Base-by-base conservation (phyloP, 2,888 invertebrate genomes). In the Synanthedon myopaeformis region DNA sequence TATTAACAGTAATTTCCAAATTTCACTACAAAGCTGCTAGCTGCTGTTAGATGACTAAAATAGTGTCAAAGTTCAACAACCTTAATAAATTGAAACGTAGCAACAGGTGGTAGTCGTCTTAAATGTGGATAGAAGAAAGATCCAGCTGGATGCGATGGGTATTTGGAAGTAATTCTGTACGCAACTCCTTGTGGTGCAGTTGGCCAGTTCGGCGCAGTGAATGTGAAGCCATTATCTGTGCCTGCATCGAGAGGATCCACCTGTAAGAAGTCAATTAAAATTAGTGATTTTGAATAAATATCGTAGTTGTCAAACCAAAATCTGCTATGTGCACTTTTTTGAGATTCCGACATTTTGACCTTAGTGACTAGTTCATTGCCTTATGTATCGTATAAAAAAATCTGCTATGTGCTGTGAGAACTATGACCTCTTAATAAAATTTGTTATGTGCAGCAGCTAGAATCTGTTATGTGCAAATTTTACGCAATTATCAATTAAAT, bases 171-270 rank as follows among this genome's bases (percentile, higher is more conserved):
- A 82, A 98, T 96, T 68, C 93, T 91, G 83, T 94, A 94, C 62
- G 96, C 94, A 61, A 93, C 93, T 61, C 96, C 95, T 76, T 94
- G 94, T 2, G 97, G 97, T 52, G 94, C 93, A 17, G 96, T 96
- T 53, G 95, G 94, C 97, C 97, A 97, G 87, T 96, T 96, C 52
- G 96, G 96, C n/a, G 97, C 95, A 14, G 97, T 97, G 85, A 97
- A 98, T 53, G 97, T 97, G 86, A 97, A 95, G 3, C 97, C 97
- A 80, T 96, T 95, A 89, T 97, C 97, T 49, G 96, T 96, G 53
- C 97, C 97, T 12, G 96, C 97, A 80, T 97, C 97, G 66, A 96
- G 82, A 0, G 97, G 97, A 79, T 95, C 94, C 82, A 96, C 92
- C 94, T 94, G 78, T 5, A 61, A 52, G 10, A 35, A 35, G 35